Evolutionary conservation across 2,113 vertebrate genomes (phyloP).

Genomic region (Benitochromis conjunctus): DNA sequence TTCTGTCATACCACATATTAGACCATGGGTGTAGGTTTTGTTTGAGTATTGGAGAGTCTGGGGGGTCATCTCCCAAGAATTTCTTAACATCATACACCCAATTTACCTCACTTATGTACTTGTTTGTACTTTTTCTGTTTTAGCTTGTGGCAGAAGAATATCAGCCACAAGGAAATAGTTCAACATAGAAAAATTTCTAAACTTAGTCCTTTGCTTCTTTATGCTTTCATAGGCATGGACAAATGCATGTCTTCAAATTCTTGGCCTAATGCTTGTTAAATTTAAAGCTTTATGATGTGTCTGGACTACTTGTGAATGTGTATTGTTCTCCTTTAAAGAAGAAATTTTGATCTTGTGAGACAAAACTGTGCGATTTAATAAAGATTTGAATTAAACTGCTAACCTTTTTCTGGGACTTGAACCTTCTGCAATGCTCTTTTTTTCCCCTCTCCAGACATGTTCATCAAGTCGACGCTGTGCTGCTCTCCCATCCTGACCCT

Average conservation of each 20-base stretch:
- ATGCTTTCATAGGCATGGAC: background rate
- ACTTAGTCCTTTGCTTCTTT: background rate
- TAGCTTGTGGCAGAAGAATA: background rate
- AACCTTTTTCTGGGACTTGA: background rate
- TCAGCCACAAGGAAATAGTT: background rate
- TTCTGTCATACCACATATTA: background rate
- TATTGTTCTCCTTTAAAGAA: background rate
- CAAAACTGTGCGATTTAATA: background rate
- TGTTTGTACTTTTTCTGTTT: background rate
- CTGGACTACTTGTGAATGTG: background rate
- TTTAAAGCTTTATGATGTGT: too few relatives aligned
- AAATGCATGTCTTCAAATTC: background rate
- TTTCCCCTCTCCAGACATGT: conserved; percentile 78
- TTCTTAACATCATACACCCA: background rate
- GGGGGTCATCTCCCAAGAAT: background rate
- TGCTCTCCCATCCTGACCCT: conserved; percentile 94
- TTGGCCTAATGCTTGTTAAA: too few relatives aligned
- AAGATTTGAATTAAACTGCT: background rate
- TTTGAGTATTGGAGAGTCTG: background rate
- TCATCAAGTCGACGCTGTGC: conserved; percentile 94
- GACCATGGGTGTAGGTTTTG: background rate
- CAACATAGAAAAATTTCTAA: background rate
- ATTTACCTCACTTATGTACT: background rate
- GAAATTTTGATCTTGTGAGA: background rate
- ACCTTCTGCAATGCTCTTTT: background rate